These are phyloP conservation scores for Rallus limicola DNA, from an alignment of 2,113 vertebrate species.

Conservation along the genomic window DNA sequence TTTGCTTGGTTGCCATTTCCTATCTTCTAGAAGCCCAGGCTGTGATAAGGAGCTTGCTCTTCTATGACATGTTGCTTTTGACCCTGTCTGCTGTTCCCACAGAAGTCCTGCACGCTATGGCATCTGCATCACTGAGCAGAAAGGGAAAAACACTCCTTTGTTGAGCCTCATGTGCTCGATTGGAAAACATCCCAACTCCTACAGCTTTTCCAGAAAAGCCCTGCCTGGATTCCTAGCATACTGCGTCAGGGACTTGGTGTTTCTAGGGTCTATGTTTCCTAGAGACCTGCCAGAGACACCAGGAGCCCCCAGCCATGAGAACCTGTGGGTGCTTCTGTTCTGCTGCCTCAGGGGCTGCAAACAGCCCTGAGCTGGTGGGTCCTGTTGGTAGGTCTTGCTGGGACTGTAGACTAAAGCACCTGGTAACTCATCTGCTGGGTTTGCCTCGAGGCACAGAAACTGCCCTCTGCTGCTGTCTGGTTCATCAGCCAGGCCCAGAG, in stretches of 20 bases:
- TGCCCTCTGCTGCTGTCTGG: fast-evolving
- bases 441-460: neutral
- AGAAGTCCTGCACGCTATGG: neutral
- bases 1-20: neutral
- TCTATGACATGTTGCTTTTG: neutral
- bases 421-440: neutral
- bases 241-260: neutral
- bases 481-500: neutral
- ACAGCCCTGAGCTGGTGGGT: neutral
- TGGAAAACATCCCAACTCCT: slow-evolving; percentile 69
- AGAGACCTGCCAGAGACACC: neutral
- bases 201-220: slow-evolving; percentile 67
- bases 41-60: neutral
- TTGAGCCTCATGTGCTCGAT: slow-evolving; percentile 54
- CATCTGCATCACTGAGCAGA: slow-evolving; percentile 46
- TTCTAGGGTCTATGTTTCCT: slow-evolving; percentile 2
- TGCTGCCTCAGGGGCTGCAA: neutral
- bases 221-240: slow-evolving; percentile 69
- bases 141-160: slow-evolving; percentile 60
- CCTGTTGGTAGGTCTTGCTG: neutral
- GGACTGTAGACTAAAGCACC: fast-evolving
- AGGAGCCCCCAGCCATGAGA: neutral
- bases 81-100: neutral
- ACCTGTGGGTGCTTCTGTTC: neutral
- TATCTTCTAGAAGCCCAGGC: neutral